Evolutionary conservation across 2,113 vertebrate species (phyloP).

Genomic region (Rhadina sibilatrix): DNA sequence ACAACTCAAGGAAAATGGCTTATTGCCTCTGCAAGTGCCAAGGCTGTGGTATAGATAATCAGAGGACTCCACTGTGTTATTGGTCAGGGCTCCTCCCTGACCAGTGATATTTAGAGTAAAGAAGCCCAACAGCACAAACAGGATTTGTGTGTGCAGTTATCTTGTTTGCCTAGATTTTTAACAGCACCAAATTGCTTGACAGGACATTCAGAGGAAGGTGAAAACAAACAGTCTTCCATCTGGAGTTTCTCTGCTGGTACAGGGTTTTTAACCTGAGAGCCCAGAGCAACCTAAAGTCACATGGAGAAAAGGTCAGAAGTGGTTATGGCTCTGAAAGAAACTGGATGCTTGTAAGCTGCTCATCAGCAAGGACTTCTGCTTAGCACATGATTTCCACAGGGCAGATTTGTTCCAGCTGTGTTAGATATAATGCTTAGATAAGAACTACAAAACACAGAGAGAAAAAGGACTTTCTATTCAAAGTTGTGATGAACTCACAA

Average conservation of each 20-base stretch:
- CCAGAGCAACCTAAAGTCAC: background rate
- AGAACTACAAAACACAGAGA: background rate
- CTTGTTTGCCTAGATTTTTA: conserved; percentile 33
- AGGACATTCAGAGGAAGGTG: conserved; percentile 16
- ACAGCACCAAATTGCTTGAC: background rate
- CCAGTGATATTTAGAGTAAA: background rate
- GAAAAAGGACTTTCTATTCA: background rate
- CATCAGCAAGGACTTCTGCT: background rate
- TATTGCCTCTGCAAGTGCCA: background rate
- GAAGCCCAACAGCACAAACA: conserved; percentile 22
- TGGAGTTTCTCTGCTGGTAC: background rate
- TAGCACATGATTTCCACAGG: background rate
- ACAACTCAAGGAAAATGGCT: background rate
- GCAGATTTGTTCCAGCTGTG: background rate
- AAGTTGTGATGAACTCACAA: background rate
- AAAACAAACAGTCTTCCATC: conserved; percentile 33
- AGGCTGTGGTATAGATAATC: background rate
- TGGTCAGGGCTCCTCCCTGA: background rate
- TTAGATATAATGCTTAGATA: background rate
- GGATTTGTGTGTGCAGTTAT: background rate
- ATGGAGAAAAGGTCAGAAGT: conserved; percentile 5
- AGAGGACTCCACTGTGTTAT: background rate
- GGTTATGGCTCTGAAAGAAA: background rate
- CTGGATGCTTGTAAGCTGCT: background rate
- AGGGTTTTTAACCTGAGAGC: background rate